A percentile compares a stretch with the other conserved stretches of the same genome.
These are phyloP conservation scores for Aporophyla lueneburgensis DNA, from an alignment of 2,888 invertebrate species.

Conservation along the genomic window DNA sequence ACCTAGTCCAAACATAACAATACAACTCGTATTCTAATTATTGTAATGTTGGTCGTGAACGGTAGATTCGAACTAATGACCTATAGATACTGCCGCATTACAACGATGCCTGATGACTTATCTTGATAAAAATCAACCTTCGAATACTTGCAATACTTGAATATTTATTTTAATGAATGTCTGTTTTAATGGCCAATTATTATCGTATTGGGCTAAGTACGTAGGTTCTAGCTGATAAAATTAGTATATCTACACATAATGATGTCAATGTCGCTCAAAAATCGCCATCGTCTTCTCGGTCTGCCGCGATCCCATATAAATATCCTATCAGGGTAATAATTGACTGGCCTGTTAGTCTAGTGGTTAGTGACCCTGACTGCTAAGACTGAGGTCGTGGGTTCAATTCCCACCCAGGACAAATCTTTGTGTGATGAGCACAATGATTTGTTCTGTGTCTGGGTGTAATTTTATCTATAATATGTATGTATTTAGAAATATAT, in stretches of 20 bases:
- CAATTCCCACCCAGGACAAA: too few species aligned
- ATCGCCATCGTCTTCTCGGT: background rate
- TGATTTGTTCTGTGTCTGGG: too few species aligned
- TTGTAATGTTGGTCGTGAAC: slow-evolving; percentile 58
- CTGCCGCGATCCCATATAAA: background rate
- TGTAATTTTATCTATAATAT: too few species aligned
- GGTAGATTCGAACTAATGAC: slow-evolving; percentile 67
- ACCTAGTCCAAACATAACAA: slow-evolving; percentile 16
- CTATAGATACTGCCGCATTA: slow-evolving; percentile 76
- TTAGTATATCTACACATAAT: background rate
- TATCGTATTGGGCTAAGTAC: background rate
- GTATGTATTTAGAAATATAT: too few species aligned
- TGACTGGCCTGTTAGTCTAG: too few species aligned
- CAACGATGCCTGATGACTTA: slow-evolving; percentile 69
- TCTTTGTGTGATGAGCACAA: too few species aligned
- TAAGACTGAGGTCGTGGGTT: too few species aligned
- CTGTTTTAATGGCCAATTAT: slow-evolving; percentile 52
- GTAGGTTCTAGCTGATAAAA: slow-evolving; percentile 3
- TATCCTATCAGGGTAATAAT: background rate
- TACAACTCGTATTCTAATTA: slow-evolving; percentile 44
- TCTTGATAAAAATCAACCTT: slow-evolving; percentile 73
- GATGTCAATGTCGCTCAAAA: background rate
- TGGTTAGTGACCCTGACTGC: too few species aligned
- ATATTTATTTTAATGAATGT: slow-evolving; percentile 68
- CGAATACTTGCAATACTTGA: slow-evolving; percentile 66